Evolutionary conservation across 2,888 invertebrate genomes (phyloP).

Genomic region (Copidosoma aretas): DNA sequence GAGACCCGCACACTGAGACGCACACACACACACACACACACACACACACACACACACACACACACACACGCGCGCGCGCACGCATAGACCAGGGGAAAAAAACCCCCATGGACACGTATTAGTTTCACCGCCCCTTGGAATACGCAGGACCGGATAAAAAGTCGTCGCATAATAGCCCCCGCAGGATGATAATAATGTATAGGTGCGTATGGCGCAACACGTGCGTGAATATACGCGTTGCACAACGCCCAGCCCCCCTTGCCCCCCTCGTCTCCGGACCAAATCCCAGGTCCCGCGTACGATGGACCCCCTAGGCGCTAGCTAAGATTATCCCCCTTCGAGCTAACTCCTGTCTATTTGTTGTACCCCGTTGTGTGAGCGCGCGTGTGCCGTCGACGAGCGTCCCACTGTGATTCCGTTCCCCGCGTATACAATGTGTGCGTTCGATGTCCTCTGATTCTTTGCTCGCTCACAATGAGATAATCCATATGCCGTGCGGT

Average conservation of each 20-base stretch:
- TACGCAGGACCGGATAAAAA: conserved; percentile 25
- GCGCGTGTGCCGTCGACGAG: conserved; percentile 10
- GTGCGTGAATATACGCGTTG: background rate
- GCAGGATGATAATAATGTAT: background rate
- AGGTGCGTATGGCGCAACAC: background rate
- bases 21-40: too few relatives aligned
- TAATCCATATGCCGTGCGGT: conserved; percentile 20
- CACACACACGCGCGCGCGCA: background rate
- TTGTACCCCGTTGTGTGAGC: background rate
- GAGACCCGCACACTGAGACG: background rate
- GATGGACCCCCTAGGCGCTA: too few relatives aligned
- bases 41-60: too few relatives aligned
- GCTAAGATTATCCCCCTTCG: conserved; percentile 34
- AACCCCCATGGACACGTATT: background rate
- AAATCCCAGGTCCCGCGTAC: too few relatives aligned
- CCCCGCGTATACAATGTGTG: background rate
- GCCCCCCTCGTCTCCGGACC: background rate
- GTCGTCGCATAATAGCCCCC: conserved; percentile 20
- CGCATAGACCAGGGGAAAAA: background rate
- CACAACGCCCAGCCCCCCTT: conserved; percentile 10
- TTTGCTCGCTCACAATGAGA: conserved; percentile 17
- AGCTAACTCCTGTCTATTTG: conserved; percentile 5
- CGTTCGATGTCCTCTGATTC: conserved; percentile 5
- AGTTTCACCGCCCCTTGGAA: conserved; percentile 14
- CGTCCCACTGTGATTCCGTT: conserved; percentile 41